These are phyloP conservation scores for Thripadectes ignobilis DNA, from an alignment of 2,797 vertebrate genomes.

Conservation along the genomic window DNA sequence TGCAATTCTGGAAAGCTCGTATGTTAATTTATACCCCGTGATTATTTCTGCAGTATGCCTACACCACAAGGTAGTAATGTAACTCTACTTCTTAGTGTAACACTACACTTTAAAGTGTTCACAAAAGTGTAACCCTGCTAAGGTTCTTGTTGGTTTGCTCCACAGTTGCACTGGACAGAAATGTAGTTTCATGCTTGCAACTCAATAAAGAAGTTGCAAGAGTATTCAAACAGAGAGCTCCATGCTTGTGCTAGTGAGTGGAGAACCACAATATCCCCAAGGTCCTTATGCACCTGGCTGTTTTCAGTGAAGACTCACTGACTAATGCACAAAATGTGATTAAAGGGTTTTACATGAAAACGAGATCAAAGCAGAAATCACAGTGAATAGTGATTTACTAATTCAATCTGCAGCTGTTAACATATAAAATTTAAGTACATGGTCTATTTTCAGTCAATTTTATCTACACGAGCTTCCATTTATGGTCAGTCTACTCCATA, in stretches of 20 bases:
- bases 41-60: not conserved
- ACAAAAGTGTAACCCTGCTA: not conserved
- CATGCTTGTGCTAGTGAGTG: not conserved
- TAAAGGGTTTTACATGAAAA: not conserved
- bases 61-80: not conserved
- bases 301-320: not conserved
- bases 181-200: not conserved
- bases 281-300: not conserved
- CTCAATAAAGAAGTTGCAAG: not conserved
- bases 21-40: not conserved
- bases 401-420: not conserved
- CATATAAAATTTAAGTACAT: not conserved
- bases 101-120: not conserved
- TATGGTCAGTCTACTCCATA: not conserved
- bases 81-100: not conserved
- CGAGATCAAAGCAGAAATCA: slow-evolving; percentile 5
- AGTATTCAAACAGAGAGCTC: not conserved
- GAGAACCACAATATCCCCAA: not conserved
- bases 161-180: not conserved
- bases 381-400: not conserved
- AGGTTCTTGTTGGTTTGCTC: not conserved
- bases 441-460: not conserved
- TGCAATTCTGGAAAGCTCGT: not conserved
- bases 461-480: not conserved
- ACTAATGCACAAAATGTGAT: not conserved